Conservation (phyloP, 1,140 invertebrate genomes). For the Wiebesia pumilae region DNA sequence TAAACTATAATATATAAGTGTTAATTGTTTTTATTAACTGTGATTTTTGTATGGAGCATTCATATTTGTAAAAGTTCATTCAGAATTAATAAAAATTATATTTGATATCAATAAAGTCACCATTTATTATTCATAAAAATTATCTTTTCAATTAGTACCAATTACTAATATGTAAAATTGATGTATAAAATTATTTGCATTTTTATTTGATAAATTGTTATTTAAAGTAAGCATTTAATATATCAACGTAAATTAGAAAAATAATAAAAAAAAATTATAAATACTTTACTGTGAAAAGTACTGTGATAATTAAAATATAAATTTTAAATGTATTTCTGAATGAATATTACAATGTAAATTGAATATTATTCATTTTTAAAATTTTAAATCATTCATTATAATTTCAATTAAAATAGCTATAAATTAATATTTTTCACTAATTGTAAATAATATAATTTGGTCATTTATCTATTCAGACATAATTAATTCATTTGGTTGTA, state of each 20-base stretch:
- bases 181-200: too few species aligned
- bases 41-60: neutral
- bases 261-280: too few species aligned
- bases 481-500: neutral
- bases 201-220: too few species aligned
- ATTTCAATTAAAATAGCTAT: neutral
- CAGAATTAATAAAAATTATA: neutral
- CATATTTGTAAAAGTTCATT: neutral
- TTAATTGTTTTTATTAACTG: neutral
- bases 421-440: conserved; percentile 8
- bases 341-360: neutral
- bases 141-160: too few species aligned
- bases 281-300: too few species aligned
- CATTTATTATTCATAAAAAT: too few species aligned
- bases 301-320: neutral
- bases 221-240: too few species aligned
- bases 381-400: neutral
- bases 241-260: too few species aligned
- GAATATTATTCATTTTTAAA: neutral
- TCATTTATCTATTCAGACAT: neutral
- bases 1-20: neutral
- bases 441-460: neutral
- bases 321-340: neutral
- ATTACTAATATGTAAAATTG: too few species aligned
- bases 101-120: too few species aligned